Conservation (phyloP, 2,888 invertebrate genomes). For the Spilarctia lutea region DNA sequence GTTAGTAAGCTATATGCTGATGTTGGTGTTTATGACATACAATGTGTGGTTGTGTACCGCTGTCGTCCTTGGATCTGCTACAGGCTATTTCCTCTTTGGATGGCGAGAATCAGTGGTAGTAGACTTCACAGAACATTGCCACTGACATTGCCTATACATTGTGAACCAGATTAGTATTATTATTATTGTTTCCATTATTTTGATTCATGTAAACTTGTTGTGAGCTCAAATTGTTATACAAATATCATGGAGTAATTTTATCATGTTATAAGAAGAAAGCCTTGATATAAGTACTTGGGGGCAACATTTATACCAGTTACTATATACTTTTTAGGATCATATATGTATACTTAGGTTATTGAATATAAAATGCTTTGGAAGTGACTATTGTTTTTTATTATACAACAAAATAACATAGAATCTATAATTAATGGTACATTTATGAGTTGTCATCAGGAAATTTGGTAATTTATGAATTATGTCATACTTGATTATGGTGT, state of each 20-base stretch:
- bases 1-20: constrained; percentile 95
- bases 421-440: too few relatives aligned
- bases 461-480: neutral
- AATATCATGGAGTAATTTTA: constrained; percentile 74
- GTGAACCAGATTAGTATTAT: constrained; percentile 49
- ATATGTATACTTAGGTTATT: constrained; percentile 68
- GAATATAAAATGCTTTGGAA: constrained; percentile 65
- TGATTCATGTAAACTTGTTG: constrained; percentile 64
- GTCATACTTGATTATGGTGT: too few relatives aligned
- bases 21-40: constrained; percentile 99
- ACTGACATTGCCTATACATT: constrained; percentile 84
- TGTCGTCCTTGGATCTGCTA: constrained; percentile 94
- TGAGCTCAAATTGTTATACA: constrained; percentile 72
- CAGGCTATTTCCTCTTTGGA: constrained; percentile 97
- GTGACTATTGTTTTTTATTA: constrained; percentile 39
- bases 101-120: constrained; percentile 98
- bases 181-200: constrained; percentile 40
- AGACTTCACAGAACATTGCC: constrained; percentile 98
- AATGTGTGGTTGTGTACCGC: constrained; percentile 97
- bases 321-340: constrained; percentile 69
- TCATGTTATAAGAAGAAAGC: constrained; percentile 78
- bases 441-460: neutral
- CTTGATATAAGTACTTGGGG: constrained; percentile 68
- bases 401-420: neutral
- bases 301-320: constrained; percentile 80